Base-by-base conservation (phyloP, 2,113 vertebrate genomes). In the Strix uralensis region DNA sequence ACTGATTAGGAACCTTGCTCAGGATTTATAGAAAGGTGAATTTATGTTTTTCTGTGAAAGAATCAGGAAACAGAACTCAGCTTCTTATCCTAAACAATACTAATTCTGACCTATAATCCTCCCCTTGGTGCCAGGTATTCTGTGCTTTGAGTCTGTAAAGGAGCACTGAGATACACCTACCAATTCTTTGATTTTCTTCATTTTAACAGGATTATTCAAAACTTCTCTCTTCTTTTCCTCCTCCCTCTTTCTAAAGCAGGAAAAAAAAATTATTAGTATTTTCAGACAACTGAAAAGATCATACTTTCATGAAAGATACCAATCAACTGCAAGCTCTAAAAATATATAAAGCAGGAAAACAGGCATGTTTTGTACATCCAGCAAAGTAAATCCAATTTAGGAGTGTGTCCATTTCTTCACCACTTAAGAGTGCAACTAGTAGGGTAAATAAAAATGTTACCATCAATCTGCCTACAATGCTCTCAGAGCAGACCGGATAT, bases 161-260 rank as follows among this genome's bases (percentile, higher is more conserved):
- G 14, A 46, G 7, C 9, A 65, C 96, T 8, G 70, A 38, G 16
- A 11, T 29, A 13, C 27, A 96, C 98, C 96, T 97, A 99, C 99
- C 99, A 99, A 93, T 86, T 98, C 99, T 97, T 99, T 99, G 92
- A 99, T 99, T 96, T 99, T 99, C 98, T 98, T 99, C 99, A 99
- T 99, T 97, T 99, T 99, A 55, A 99, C 99, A 6, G 99, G 99
- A 80, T 99, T 99, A 34, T 99, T 99, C 75, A 99, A 85, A 65
- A 99, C 98, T 63, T 99, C 99, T 95, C 99, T 99, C 95, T 99
- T 99, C 97, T 99, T 99, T 58, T 99, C 99, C 65, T 99, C 99
- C 54, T 99, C 99, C 23, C 98, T 98, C 97, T 99, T 99, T 83
- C 99, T 99, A 94, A 75, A 94, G 25, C 38, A 83, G 55, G 32